Evolutionary conservation across 2,888 invertebrate species (phyloP), one percentile per base, ranked within the genome.

Genomic region (Coenonympha arcania): DNA sequence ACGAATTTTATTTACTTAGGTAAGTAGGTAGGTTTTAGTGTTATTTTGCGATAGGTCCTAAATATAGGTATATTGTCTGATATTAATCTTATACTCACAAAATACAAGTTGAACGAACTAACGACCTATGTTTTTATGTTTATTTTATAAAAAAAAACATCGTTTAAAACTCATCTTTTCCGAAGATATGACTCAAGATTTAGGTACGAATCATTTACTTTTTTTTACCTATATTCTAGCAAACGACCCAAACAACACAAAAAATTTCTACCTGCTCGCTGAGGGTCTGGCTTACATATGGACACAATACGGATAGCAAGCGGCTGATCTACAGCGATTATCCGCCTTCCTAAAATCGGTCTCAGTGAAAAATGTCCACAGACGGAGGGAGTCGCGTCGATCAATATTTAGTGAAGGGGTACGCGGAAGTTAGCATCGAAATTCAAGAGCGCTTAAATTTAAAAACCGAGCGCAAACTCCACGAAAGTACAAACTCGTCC

Each of bases 221-320:
- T 58, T 63, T 42, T 61, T 61, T 62, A 60, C 56, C 58, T 61
- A 59, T 61, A 59, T 58, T 59, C 54, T 58, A 63, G 69, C 59
- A 67, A 67, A 69, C 70, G 66, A 72, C 74, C 79, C 77, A 76
- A 79, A 76, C 65, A 77, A 71, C 63, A 76, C 71, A 80, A 81
- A 79, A 81, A 83, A 79, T 61, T 57, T 69, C 79, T 85, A 84
- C 86, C 85, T 85, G 84, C 81, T 69, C 65, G 62, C 61, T 66
- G 61, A 59, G 64, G 64, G 71, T 72, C 69, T 52, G 67, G 67
- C 68, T 65, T 68, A 67, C 69, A 76, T 76, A 76, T 72, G 67
- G 65, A 65, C 66, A 73, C 72, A 73, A 72, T 72, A 73, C 66
- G 68, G 66, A 72, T 73, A 73, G 73, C 64, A 58, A 65, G 65